These are phyloP conservation scores for Habrosyne pyritoides DNA, from an alignment of 2,888 invertebrate species.

Conservation along the genomic window DNA sequence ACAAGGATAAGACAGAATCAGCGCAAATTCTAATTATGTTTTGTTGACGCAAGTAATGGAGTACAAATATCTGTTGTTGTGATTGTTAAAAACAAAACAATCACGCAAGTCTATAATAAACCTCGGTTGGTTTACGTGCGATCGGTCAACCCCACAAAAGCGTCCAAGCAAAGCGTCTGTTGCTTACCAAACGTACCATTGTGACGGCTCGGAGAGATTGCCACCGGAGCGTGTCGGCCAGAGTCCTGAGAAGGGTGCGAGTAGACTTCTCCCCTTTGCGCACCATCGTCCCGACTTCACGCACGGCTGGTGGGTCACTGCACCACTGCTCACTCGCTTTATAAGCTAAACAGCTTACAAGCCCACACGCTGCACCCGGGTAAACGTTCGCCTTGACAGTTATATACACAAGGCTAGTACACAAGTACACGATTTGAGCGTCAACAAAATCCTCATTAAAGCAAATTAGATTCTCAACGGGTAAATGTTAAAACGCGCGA, in stretches of 20 bases:
- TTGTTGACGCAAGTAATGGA: background rate
- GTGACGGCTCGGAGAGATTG: constrained; percentile 66
- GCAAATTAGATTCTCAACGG: constrained; percentile 40
- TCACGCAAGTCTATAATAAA: background rate
- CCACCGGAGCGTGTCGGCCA: constrained; percentile 77
- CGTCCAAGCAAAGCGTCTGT: constrained; percentile 31
- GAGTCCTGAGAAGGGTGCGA: constrained; percentile 72
- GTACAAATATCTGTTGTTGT: background rate
- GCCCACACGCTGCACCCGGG: constrained; percentile 38
- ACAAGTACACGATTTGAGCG: constrained; percentile 25
- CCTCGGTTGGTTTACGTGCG: background rate
- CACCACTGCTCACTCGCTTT: constrained; percentile 56
- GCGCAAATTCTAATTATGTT: background rate
- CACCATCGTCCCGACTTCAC: constrained; percentile 78
- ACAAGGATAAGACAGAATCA: background rate
- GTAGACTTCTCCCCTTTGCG: constrained; percentile 75
- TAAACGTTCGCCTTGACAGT: constrained; percentile 50
- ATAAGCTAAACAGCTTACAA: constrained; percentile 45
- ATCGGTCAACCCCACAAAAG: constrained; percentile 1
- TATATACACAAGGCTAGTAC: constrained; percentile 56
- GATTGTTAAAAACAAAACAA: background rate
- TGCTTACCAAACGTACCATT: constrained; percentile 63
- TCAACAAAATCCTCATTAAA: constrained; percentile 40
- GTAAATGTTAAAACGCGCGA: constrained; percentile 37
- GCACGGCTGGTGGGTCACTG: constrained; percentile 78